Evolutionary conservation across 1,140 invertebrate species (phyloP).

Genomic region (Laupala kohalensis): DNA sequence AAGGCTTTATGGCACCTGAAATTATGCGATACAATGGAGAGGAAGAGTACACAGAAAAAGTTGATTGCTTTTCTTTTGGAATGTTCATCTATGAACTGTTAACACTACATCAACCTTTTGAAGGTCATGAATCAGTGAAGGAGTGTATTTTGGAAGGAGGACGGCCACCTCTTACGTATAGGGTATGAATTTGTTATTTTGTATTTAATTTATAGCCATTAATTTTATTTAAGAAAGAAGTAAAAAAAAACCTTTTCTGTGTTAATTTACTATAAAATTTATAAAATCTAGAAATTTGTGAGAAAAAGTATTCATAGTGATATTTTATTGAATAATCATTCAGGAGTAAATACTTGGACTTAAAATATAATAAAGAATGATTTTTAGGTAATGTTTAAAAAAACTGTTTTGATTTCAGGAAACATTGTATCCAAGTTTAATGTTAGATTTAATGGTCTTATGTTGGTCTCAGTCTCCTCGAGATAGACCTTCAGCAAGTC

Average conservation of each 20-base stretch:
- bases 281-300: no score
- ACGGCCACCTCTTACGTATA: constrained; percentile 69
- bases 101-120: constrained; percentile 86
- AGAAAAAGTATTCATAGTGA: no score
- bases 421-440: constrained; percentile 73
- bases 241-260: no score
- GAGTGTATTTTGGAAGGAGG: constrained; percentile 91
- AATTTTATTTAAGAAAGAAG: not conserved
- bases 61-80: constrained; percentile 98
- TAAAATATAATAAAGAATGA: no score
- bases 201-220: not conserved
- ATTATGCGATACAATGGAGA: constrained; percentile 97
- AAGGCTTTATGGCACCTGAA: constrained; percentile 98
- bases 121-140: constrained; percentile 88
- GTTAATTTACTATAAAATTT: no score
- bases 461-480: constrained; percentile 87
- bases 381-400: no score
- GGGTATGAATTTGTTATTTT: constrained; percentile 34
- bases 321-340: no score
- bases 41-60: constrained; percentile 97
- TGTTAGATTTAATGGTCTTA: constrained; percentile 88
- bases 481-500: constrained; percentile 78
- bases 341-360: no score
- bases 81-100: constrained; percentile 97
- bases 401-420: constrained; percentile 31